phyloP scores from a whole-genome alignment of 2,888 invertebrate genomes.

The Drosophila neonasuta region DNA sequence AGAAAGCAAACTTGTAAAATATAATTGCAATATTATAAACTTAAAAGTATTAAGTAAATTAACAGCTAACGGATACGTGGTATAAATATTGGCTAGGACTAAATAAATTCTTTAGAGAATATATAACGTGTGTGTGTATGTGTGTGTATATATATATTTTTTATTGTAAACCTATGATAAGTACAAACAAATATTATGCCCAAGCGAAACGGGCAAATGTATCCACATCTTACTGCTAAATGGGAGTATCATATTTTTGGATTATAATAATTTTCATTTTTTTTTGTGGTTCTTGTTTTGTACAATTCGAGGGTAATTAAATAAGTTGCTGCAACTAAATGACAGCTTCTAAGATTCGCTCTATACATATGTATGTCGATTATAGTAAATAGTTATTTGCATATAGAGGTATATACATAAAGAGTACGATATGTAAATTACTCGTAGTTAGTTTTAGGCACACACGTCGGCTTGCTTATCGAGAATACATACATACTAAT shows the following conservation, averaged over 20 bases:
- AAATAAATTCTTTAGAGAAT: conserved; percentile 21
- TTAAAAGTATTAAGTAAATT: conserved; percentile 22
- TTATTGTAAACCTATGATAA: conserved; percentile 18
- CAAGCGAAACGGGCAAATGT: conserved; percentile 13
- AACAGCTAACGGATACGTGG: conserved; percentile 41
- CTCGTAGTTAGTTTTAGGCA: conserved; percentile 27
- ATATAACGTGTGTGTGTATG: conserved; percentile 8
- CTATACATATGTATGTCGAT: conserved; percentile 20
- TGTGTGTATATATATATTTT: conserved; percentile 2
- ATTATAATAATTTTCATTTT: conserved; percentile 1
- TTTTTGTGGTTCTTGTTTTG: not conserved
- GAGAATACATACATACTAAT: conserved; percentile 19
- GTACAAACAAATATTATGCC: conserved; percentile 19
- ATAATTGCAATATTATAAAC: conserved; percentile 23
- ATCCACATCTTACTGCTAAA: conserved; percentile 52
- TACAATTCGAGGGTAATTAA: conserved; percentile 16
- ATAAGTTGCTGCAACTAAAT: conserved; percentile 33
- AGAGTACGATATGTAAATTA: conserved; percentile 25
- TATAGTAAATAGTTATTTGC: conserved; percentile 1
- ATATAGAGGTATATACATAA: conserved; percentile 17
- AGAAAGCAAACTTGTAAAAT: conserved; percentile 44
- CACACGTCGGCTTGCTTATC: conserved; percentile 23
- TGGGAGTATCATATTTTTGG: conserved; percentile 15
- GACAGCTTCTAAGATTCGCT: conserved; percentile 26
- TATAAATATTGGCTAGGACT: conserved; percentile 35